phyloP scores from a whole-genome alignment of 1,140 invertebrate genomes.

The Euwallacea fornicatus region DNA sequence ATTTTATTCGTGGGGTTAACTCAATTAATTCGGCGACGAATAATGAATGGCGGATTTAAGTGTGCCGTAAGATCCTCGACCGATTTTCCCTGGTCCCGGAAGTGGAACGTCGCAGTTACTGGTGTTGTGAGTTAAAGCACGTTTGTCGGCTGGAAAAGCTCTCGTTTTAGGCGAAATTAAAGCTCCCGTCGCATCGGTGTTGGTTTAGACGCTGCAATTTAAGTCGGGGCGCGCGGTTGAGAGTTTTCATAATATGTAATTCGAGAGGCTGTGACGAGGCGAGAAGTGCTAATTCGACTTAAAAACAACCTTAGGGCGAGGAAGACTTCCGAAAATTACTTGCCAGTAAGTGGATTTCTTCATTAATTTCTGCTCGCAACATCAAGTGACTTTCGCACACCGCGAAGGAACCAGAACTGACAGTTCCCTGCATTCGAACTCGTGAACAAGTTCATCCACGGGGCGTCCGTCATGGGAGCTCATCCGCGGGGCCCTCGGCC shows the following conservation, averaged over 20 bases:
- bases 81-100: not conserved
- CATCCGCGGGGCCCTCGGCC: too few relatives aligned
- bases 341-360: too few relatives aligned
- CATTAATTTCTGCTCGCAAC: too few relatives aligned
- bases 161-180: constrained; percentile 14
- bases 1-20: not conserved
- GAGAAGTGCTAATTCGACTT: too few relatives aligned
- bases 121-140: constrained; percentile 14
- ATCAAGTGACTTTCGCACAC: too few relatives aligned
- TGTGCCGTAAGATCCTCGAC: constrained; percentile 3
- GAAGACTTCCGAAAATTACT: too few relatives aligned
- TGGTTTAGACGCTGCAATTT: constrained; percentile 11
- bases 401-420: too few relatives aligned
- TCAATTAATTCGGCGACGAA: not conserved
- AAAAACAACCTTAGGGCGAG: too few relatives aligned
- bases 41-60: constrained; percentile 8
- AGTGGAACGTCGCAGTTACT: constrained; percentile 10
- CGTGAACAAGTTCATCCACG: too few relatives aligned
- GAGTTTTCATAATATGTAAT: not conserved
- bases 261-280: too few relatives aligned
- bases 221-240: not conserved
- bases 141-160: constrained; percentile 12
- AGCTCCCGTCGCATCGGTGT: constrained; percentile 3
- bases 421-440: too few relatives aligned
- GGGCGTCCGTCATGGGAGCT: too few relatives aligned